Evolutionary conservation across 2,888 invertebrate genomes (phyloP), one percentile per base, ranked within the genome.

Genomic region (Chromoteleia sp.): DNA sequence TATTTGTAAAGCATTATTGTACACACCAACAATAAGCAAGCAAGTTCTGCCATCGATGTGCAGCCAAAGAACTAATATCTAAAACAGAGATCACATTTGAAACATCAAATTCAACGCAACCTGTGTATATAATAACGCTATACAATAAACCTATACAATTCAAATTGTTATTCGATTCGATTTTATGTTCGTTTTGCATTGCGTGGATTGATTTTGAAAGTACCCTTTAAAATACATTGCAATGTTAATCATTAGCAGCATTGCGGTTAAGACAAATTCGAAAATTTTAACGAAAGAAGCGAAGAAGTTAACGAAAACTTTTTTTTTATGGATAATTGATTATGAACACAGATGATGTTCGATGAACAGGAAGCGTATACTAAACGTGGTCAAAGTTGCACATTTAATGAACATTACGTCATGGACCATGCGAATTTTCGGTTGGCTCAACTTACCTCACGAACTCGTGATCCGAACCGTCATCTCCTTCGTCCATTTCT

Each of bases 401-500:
- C 65, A 54, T 52, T 71, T 39, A 70, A 56, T 48, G 19, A 67
- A 73, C 43, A 25, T 48, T 48, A 58, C 41, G 19, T 48, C 36
- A 48, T 29, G 15, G 59, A 65, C 29, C 74, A 80, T 80, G 80
- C 74, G 61, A 59, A 50, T 56, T 71, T 63, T 21, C 15, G 10
- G 0, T n/a, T 45, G 19, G n/a, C 25, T 50, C 19, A 43, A 89
- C 90, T 90, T 87, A 91, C 88, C 90, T 91, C 73, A 87, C 84
- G 81, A 90, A 90, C 56, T 91, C 91, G 83, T 91, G 91, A 83
- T 92, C 91, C 29, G 91, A 91, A 79, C 88, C 89, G 33, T 91
- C 91, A 45, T 92, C 91, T 15, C 83, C 89, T 63, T 92, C 91
- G 74, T 92, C 91, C 29, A 85, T 88, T 70, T 92, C 91, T 80